Evolutionary conservation across 2,888 invertebrate species (phyloP).

Genomic region (Stenolophus ochropezus): DNA sequence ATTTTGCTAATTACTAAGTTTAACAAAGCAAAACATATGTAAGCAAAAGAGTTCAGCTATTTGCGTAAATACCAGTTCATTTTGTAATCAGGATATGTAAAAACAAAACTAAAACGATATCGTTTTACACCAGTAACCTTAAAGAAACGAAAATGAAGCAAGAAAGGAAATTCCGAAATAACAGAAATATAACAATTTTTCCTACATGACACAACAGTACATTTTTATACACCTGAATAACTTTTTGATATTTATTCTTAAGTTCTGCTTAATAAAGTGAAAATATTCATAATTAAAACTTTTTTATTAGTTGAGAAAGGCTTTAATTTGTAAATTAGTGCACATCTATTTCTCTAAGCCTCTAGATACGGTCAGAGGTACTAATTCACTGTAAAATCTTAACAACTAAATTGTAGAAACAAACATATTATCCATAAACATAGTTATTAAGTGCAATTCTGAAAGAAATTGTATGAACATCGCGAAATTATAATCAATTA

Average conservation of each 20-base stretch:
- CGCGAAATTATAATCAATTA: background rate
- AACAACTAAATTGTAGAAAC: slow-evolving; percentile 3
- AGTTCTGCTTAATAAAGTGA: background rate
- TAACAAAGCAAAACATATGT: background rate
- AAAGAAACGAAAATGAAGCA: slow-evolving; percentile 6
- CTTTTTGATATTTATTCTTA: background rate
- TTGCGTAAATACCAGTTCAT: background rate
- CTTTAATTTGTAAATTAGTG: slow-evolving; percentile 2
- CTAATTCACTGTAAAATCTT: slow-evolving; percentile 8
- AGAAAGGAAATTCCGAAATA: slow-evolving; percentile 28
- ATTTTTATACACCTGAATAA: background rate
- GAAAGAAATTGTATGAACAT: background rate
- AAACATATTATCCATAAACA: background rate
- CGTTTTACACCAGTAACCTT: slow-evolving; percentile 7
- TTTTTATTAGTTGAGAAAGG: background rate
- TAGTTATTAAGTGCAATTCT: background rate
- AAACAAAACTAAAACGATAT: background rate
- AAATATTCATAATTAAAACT: slow-evolving; percentile 10
- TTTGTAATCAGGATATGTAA: background rate
- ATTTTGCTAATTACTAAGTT: background rate
- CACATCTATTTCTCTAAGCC: background rate
- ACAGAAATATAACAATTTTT: slow-evolving; percentile 2
- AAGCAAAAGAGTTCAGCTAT: background rate
- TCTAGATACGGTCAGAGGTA: background rate
- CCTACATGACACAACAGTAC: background rate